Evolutionary conservation across 2,888 invertebrate genomes (phyloP), one percentile per base, ranked within the genome.

Genomic region (Lymantria monacha): DNA sequence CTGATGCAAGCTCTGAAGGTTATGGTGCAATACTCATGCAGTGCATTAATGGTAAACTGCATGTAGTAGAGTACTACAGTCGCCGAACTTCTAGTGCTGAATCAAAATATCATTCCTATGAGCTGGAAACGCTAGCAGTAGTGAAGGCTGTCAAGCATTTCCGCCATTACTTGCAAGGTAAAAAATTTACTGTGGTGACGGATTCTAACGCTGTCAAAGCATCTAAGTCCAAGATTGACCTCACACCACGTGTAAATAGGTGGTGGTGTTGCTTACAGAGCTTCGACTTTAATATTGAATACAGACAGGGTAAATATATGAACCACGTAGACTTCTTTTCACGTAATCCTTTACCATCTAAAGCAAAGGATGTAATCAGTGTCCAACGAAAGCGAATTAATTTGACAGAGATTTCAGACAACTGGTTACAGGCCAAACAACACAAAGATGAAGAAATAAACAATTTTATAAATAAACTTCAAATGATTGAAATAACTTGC

Each of bases 101-200:
- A 15, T 43, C 51, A 0, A 33, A 48, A 1, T 61, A 62, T 22
- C 62, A 57, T n/a, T 55, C 50, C 3, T 58, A 61, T 11, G 61
- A 65, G n/a, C 40, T 67, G 0, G 60, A 64, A 1, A 60, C 61
- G 0, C 15, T 63, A 8, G 63, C 65, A 0, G 60, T 61, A 0
- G 61, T 62, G 1, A 55, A 45, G 1, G 55, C 61, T 0, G 31
- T 59, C 3, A 50, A 54, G 12, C 55, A 49, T 15, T 49, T 49
- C 13, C 13, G 45, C 11, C 45, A 50, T 30, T 62, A 57, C 10
- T 14, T 62, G 0, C 44, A 50, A 1, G 57, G 59, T 1, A 14
- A 14, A 0, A 33, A 43, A 0, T 63, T 63, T 10, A 40, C 10
- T 1, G 60, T 60, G 0, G 46, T 55, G 0, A 62, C 62, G 0